Evolutionary conservation across 2,797 vertebrate species (phyloP).

Genomic region (Clangula hyemalis): DNA sequence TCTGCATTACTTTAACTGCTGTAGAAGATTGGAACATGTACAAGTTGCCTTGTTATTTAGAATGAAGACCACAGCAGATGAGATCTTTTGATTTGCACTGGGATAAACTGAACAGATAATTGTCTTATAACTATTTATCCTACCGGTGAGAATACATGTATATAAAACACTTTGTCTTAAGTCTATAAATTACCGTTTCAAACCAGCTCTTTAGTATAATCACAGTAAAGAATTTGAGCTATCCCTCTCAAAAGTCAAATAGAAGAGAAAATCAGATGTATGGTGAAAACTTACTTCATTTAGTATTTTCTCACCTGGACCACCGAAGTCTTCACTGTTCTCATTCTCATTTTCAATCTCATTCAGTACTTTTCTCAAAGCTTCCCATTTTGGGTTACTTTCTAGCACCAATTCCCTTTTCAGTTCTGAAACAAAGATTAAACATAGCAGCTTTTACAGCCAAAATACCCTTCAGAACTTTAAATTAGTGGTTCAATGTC

Average conservation of each 20-base stretch:
- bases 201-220: neutral
- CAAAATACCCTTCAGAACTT: slow-evolving; percentile 27
- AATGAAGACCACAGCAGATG: too few species aligned
- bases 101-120: too few species aligned
- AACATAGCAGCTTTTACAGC: neutral
- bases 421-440: slow-evolving; percentile 77
- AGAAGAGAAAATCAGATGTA: too few species aligned
- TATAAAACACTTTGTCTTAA: neutral
- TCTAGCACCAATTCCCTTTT: slow-evolving; percentile 91
- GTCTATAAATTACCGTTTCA: neutral
- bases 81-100: too few species aligned
- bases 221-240: neutral
- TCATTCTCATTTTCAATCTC: slow-evolving; percentile 95
- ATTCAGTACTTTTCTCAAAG: slow-evolving; percentile 89
- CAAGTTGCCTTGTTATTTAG: too few species aligned
- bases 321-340: slow-evolving; percentile 83
- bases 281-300: neutral
- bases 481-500: neutral
- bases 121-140: too few species aligned
- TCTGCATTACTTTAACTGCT: too few species aligned
- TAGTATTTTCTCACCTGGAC: slow-evolving; percentile 78
- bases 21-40: too few species aligned
- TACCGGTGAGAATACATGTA: neutral
- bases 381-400: slow-evolving; percentile 95
- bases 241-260: neutral